Conservation (phyloP, 2,888 invertebrate genomes). For the Mamestra brassicae region DNA sequence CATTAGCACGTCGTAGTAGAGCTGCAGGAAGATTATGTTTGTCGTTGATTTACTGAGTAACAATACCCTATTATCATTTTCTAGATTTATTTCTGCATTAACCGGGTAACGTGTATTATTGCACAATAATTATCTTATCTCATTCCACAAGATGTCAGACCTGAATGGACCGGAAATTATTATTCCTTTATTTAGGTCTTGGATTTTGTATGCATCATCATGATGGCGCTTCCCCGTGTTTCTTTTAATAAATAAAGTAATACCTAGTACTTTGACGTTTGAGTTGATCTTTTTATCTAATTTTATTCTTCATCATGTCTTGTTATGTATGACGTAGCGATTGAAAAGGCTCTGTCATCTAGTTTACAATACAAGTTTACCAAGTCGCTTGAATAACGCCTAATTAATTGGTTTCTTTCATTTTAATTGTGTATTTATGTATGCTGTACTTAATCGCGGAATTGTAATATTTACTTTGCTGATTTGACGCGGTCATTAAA, state of each 20-base stretch:
- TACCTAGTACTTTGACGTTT: too few relatives aligned
- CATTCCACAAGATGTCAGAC: conserved; percentile 7
- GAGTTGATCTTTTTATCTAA: not conserved
- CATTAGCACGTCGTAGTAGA: not conserved
- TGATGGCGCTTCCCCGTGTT: not conserved
- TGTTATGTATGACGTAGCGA: not conserved
- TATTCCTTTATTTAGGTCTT: not conserved
- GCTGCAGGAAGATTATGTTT: not conserved
- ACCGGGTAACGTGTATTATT: conserved; percentile 1
- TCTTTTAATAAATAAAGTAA: conserved; percentile 6
- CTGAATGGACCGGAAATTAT: not conserved
- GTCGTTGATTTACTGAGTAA: conserved; percentile 2
- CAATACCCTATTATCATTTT: not conserved
- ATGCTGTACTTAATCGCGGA: not conserved
- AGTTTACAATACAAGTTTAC: not conserved
- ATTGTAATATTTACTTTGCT: not conserved
- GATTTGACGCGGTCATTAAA: not conserved
- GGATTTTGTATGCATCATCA: conserved; percentile 13
- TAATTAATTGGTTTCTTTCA: not conserved
- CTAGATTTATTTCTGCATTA: not conserved
- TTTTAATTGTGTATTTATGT: not conserved
- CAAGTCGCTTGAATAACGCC: not conserved
- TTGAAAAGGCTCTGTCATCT: not conserved
- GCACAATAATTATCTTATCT: conserved; percentile 14
- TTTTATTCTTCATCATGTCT: not conserved